These are phyloP conservation scores for Oriolus oriolus DNA, from an alignment of 2,113 vertebrate species.

Conservation along the genomic window DNA sequence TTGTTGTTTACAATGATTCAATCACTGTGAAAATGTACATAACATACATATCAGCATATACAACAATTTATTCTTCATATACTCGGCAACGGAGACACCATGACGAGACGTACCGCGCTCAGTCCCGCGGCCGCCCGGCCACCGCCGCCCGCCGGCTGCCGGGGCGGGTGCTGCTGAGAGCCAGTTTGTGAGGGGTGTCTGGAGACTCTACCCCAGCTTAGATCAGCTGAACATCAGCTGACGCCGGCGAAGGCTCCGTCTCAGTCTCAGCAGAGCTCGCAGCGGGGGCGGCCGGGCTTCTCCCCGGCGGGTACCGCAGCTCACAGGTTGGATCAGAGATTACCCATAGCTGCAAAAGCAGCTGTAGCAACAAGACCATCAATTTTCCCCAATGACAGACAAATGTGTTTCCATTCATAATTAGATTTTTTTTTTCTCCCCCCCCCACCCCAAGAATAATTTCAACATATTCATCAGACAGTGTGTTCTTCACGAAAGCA, in stretches of 20 bases:
- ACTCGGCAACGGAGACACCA: slow-evolving; percentile 72
- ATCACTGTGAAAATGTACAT: slow-evolving; percentile 83
- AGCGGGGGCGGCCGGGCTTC: slow-evolving; percentile 33
- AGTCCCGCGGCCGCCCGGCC: slow-evolving; percentile 52
- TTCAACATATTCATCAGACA: slow-evolving; percentile 69
- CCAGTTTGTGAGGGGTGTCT: slow-evolving; percentile 1
- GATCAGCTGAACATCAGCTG: slow-evolving; percentile 68
- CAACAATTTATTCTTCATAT: slow-evolving; percentile 76
- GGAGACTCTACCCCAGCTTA: slow-evolving; percentile 23
- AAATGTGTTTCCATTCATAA: slow-evolving; percentile 70
- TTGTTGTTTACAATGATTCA: slow-evolving; percentile 75
- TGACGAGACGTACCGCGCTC: slow-evolving; percentile 61
- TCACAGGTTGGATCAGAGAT: slow-evolving; percentile 56
- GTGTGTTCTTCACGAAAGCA: slow-evolving; percentile 76
- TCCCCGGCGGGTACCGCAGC: slow-evolving; percentile 39
- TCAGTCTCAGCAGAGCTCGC: slow-evolving; percentile 20
- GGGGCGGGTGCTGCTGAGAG: slow-evolving; percentile 47
- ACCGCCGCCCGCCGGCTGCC: background rate
- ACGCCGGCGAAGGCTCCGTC: background rate
- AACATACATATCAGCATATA: slow-evolving; percentile 80
- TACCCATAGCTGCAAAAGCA: slow-evolving; percentile 58
- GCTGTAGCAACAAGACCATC: slow-evolving; percentile 63
- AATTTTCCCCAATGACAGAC: slow-evolving; percentile 70
- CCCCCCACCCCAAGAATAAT: slow-evolving; percentile 16
- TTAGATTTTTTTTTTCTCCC: background rate